Evolutionary conservation across 37 sponge, comb jelly and placozoan species (phyloP).

Genomic region (Oopsacas minuta): DNA sequence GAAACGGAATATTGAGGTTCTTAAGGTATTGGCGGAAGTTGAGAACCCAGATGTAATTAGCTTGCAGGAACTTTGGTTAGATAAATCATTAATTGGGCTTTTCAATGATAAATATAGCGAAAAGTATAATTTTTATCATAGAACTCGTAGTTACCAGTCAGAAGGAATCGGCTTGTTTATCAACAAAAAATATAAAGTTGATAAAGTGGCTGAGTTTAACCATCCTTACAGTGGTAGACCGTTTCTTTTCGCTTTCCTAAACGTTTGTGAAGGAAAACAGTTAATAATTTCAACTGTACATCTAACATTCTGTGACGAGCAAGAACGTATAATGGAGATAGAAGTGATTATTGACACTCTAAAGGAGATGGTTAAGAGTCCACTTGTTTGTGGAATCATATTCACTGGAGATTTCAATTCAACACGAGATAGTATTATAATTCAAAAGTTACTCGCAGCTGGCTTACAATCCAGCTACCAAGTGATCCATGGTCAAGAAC

Average conservation of each 20-base stretch:
- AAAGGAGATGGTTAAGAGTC: background rate
- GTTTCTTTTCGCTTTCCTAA: background rate
- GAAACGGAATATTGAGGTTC: background rate
- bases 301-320: background rate
- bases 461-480: background rate
- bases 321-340: background rate
- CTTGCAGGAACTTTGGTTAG: background rate
- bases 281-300: background rate
- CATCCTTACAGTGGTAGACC: conserved; percentile 2
- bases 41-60: background rate
- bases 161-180: background rate
- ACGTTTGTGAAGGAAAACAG: conserved; percentile 11
- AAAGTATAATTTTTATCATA: conserved; percentile 16
- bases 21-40: background rate
- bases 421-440: background rate
- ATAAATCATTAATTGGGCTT: background rate
- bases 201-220: background rate
- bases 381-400: background rate
- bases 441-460: background rate
- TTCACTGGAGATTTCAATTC: conserved; percentile 9
- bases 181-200: background rate
- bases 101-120: background rate
- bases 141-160: background rate
- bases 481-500: background rate
- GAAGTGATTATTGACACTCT: background rate